Evolutionary conservation across 1,140 invertebrate genomes (phyloP), one percentile per base, ranked within the genome.

Genomic region (Drosophila nannoptera): DNA sequence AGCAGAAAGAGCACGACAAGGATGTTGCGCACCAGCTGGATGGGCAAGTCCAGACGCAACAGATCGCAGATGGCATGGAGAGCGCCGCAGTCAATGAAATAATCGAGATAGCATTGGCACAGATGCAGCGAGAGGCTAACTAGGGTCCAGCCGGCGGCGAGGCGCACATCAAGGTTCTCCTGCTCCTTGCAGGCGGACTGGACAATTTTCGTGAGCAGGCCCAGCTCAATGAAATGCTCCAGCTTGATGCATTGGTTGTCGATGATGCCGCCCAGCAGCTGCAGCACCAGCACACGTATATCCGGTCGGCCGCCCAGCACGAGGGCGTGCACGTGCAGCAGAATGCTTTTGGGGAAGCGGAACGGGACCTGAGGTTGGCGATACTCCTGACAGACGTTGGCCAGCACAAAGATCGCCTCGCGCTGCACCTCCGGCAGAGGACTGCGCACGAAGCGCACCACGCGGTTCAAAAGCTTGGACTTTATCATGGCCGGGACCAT

Each of bases 11-110:
- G 40, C 0, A 73, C 45, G 0, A 62, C 58, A 0, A 75, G 52
- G 1, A 75, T 16, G 8, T 75, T 75, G n/a, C 70, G 71, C 16
- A 61, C 7, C 31, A 75, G n/a, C 43, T 73, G 70, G 0, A 73
- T 22, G 0, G 70, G 73, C 45, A 56, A 11, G 8, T 69, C n/a
- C 9, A 48, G 7, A 2, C 31, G 65, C 6, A 75, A 2, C 11
- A 75, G 45, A 5, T 61, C 29, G 2, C 73, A 75, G 7, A 73
- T 40, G 7, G 45, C 60, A 7, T 75, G 55, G 0, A 69, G 14
- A 0, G 60, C 65, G 5, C 65, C 66, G 7, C 32, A 36, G 3
- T 75, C 52, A 4, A 75, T 38, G 5, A 69, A 69, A 22, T 46
- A 42, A 1, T 68, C 33, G 42, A 64, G 5, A 16, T 61, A 43